Base-by-base conservation (phyloP, 2,888 invertebrate species). In the Hydriomena furcata region DNA sequence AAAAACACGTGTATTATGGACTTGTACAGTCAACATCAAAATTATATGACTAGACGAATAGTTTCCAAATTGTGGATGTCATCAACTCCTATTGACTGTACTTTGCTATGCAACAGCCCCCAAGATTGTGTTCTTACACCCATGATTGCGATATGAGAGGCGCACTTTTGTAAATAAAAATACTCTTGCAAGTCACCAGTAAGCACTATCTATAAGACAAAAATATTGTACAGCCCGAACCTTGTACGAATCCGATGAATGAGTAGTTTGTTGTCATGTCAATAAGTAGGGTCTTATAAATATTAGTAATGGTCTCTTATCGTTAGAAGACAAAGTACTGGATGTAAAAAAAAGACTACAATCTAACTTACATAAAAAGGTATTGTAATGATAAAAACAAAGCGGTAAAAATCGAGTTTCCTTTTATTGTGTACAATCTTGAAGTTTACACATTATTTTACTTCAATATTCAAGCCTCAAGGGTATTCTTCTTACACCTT, bases 401-500 rank as follows among this genome's bases (percentile, higher is more conserved):
- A 43, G 27, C 20, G 10, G 36, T 52, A 47, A 17, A 52, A 52
- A 52, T 47, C 47, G 52, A 52, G 52, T 52, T 40, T 52, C 52
- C 47, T 52, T 52, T 52, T 47, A 52, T 52, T 52, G 46, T 52
- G 52, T 46, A 47, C 52, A 52, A 52, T 52, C 38, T 36, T 52
- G 52, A 47, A 52, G 45, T 52, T 52, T 47, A 52, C 52, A 52
- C 52, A 47, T 43, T 42, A 52, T 46, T 45, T 52, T 51, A 51
- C 51, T 47, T 52, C 52, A 52, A 47, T 46, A 52, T 35, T 38
- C 43, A 43, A 52, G 47, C 43, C 32, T 52, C 47, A 46, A 52
- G 52, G 47, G 43, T 47, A 47, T 32, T 37, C 42, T 43, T 52
- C 47, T 52, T 52, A 52, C 52, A 52, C 52, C 52, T 52, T 52